A percentile compares a stretch with the other conserved stretches of the same genome.
Conservation (phyloP, 2,113 vertebrate species). For the Triplophysa dalaica region DNA sequence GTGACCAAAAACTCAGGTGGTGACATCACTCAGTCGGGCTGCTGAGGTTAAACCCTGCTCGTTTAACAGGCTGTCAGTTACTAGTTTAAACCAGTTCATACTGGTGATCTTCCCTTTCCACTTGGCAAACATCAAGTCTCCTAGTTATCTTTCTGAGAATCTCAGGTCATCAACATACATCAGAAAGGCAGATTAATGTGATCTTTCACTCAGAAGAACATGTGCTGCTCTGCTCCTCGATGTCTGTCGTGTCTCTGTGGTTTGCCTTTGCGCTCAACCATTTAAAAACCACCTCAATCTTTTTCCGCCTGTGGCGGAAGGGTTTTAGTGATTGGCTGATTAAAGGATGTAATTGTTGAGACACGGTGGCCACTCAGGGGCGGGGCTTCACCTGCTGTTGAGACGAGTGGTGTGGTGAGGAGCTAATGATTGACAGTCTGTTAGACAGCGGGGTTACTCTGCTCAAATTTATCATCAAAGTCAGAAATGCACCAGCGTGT, state of each 20-base stretch:
- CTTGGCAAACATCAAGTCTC: background rate
- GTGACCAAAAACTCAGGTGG: conserved; percentile 87
- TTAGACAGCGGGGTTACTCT: conserved; percentile 82
- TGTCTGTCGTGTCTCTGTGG: background rate
- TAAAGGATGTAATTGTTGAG: background rate
- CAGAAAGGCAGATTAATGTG: background rate
- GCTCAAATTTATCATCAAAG: conserved; percentile 59
- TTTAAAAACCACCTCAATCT: background rate
- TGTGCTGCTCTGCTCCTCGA: no score
- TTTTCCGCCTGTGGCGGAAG: no score
- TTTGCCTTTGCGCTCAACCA: background rate
- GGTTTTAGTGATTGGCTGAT: background rate
- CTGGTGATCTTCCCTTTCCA: background rate
- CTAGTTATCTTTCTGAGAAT: background rate
- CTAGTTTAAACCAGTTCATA: conserved; percentile 47
- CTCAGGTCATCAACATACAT: background rate
- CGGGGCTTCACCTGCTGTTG: background rate
- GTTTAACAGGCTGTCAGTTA: conserved; percentile 70
- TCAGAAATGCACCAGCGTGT: conserved; percentile 63
- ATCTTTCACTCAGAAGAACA: background rate
- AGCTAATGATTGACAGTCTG: conserved; percentile 63
- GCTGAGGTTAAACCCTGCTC: conserved; percentile 98
- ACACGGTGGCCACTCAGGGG: background rate
- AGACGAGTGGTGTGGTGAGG: conserved; percentile 7
- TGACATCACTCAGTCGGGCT: conserved; percentile 82